These are phyloP conservation scores for Xylophagus ater DNA, from an alignment of 2,888 invertebrate genomes.

Conservation along the genomic window DNA sequence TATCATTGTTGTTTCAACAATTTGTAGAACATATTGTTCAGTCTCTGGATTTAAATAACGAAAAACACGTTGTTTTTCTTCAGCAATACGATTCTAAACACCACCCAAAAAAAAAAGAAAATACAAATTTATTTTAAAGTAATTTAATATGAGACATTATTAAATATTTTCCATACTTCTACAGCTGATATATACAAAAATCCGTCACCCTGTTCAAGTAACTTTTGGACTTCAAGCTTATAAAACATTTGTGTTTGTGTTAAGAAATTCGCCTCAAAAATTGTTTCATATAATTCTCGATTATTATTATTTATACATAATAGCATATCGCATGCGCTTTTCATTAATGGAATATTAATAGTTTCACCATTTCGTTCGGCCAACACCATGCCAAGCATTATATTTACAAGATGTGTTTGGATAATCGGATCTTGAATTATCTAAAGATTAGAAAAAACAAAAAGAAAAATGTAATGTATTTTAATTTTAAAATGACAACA, in stretches of 20 bases:
- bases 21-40: conserved; percentile 88
- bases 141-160: neutral
- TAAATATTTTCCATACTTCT: conserved; percentile 42
- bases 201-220: conserved; percentile 95
- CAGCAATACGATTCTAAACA: conserved; percentile 77
- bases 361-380: conserved; percentile 94
- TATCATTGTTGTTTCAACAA: conserved; percentile 95
- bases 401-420: conserved; percentile 85
- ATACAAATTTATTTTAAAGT: neutral
- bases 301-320: conserved; percentile 95
- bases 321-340: conserved; percentile 98
- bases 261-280: conserved; percentile 96
- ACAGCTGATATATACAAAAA: conserved; percentile 98
- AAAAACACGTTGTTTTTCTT: conserved; percentile 94
- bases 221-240: conserved; percentile 96
- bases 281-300: conserved; percentile 91
- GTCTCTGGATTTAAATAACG: conserved; percentile 97
- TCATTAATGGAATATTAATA: conserved; percentile 91
- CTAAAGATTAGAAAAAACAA: conserved; percentile 35
- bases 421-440: conserved; percentile 94
- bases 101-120: neutral
- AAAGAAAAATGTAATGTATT: neutral
- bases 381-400: conserved; percentile 89
- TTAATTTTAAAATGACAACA: neutral
- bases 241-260: conserved; percentile 97